These are phyloP conservation scores for Drosophila bocki DNA, from an alignment of 1,140 invertebrate species.

Conservation along the genomic window DNA sequence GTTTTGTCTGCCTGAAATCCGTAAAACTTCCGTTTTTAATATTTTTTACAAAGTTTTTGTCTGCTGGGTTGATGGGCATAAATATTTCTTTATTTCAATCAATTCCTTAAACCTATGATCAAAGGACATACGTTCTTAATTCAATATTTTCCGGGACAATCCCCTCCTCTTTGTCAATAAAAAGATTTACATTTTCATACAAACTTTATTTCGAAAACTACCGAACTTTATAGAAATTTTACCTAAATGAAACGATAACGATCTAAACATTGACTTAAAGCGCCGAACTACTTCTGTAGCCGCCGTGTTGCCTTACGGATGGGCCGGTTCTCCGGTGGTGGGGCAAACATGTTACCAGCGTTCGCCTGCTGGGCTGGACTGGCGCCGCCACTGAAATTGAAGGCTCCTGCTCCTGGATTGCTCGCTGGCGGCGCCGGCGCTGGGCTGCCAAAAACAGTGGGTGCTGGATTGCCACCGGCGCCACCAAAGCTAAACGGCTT, in stretches of 20 bases:
- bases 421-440: slow-evolving; percentile 20
- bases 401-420: slow-evolving; percentile 35
- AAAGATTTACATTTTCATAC: background rate
- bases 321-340: slow-evolving; percentile 42
- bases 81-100: slow-evolving; percentile 3
- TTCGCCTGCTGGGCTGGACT: slow-evolving; percentile 54
- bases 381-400: slow-evolving; percentile 43
- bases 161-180: background rate
- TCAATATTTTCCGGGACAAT: background rate
- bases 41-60: no score
- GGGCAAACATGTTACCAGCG: slow-evolving; percentile 50
- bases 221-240: background rate
- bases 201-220: slow-evolving; percentile 1
- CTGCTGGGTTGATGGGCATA: background rate
- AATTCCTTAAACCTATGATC: background rate
- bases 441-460: slow-evolving; percentile 50
- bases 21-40: no score
- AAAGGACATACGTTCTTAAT: background rate
- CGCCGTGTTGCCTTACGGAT: slow-evolving; percentile 62
- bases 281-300: slow-evolving; percentile 52
- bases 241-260: slow-evolving; percentile 18
- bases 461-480: slow-evolving; percentile 12
- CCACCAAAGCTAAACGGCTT: slow-evolving; percentile 63
- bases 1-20: no score
- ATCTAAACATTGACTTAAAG: background rate